Conservation (phyloP, 2,113 vertebrate genomes). For the Uropsilus gracilis region DNA sequence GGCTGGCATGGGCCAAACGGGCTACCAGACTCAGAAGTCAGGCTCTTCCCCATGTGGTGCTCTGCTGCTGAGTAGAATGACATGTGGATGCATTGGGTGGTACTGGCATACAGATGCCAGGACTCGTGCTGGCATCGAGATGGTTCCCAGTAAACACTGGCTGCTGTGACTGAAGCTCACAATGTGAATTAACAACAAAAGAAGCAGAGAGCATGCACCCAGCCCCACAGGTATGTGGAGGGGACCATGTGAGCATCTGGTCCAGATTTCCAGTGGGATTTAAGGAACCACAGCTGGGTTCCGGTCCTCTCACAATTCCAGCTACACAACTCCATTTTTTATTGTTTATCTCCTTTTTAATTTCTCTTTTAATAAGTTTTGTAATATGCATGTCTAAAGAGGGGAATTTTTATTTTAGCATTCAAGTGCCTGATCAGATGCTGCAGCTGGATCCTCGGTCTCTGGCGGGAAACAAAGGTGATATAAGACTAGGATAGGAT, state of each 20-base stretch:
- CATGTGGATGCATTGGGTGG: accelerated
- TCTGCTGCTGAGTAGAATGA: not conserved
- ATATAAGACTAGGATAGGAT: too few species aligned
- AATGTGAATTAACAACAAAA: not conserved
- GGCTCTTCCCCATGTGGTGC: not conserved
- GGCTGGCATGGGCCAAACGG: not conserved
- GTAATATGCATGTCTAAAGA: not conserved
- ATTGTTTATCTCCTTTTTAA: not conserved
- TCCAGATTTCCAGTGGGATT: accelerated
- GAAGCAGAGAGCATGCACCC: not conserved
- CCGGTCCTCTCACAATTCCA: accelerated
- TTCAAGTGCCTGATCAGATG: not conserved
- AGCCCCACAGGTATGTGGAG: accelerated
- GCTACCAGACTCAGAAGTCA: not conserved
- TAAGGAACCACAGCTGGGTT: not conserved
- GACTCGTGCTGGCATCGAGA: too few species aligned
- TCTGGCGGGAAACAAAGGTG: too few species aligned
- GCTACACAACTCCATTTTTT: not conserved
- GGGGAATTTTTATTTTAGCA: accelerated
- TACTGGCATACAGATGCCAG: not conserved
- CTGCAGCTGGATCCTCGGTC: too few species aligned
- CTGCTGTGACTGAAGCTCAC: not conserved
- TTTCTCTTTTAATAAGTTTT: not conserved
- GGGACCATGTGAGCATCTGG: not conserved
- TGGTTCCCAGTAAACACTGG: not conserved